phyloP scores from a whole-genome alignment of 2,797 vertebrate genomes.

The Sebastes miniatus region DNA sequence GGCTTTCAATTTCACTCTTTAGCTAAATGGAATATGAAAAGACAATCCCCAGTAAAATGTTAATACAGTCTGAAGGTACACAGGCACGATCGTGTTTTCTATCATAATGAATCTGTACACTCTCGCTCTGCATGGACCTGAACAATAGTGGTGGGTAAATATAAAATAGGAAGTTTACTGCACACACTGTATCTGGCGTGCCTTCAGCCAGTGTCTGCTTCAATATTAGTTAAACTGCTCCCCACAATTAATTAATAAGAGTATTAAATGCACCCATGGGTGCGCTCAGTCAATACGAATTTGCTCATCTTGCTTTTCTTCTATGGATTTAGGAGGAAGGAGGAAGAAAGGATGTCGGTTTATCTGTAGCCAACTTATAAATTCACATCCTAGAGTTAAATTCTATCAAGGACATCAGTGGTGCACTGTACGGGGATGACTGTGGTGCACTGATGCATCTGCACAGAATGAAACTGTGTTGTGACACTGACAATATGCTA shows the following conservation, averaged over 20 bases:
- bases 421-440: background rate
- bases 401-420: background rate
- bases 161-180: slow-evolving; percentile 23
- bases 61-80: slow-evolving; percentile 24
- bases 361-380: background rate
- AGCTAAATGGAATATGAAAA: slow-evolving; percentile 20
- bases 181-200: slow-evolving; percentile 26
- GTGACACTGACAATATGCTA: background rate
- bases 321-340: slow-evolving; percentile 19
- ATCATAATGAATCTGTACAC: slow-evolving; percentile 4
- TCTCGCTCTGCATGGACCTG: background rate
- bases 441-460: background rate
- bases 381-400: background rate
- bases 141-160: slow-evolving; percentile 19
- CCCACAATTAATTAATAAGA: slow-evolving; percentile 72
- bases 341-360: slow-evolving; percentile 12
- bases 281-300: slow-evolving; percentile 48
- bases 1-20: slow-evolving; percentile 18
- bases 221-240: slow-evolving; percentile 68
- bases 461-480: background rate
- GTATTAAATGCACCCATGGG: slow-evolving; percentile 67
- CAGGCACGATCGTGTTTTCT: slow-evolving; percentile 16
- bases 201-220: slow-evolving; percentile 44
- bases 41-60: slow-evolving; percentile 33
- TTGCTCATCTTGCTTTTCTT: slow-evolving; percentile 44